Percentiles rank a stretch among this genome's conserved stretches.
phyloP scores from a whole-genome alignment of 1,140 invertebrate species.

The Solenopsis fugax region DNA sequence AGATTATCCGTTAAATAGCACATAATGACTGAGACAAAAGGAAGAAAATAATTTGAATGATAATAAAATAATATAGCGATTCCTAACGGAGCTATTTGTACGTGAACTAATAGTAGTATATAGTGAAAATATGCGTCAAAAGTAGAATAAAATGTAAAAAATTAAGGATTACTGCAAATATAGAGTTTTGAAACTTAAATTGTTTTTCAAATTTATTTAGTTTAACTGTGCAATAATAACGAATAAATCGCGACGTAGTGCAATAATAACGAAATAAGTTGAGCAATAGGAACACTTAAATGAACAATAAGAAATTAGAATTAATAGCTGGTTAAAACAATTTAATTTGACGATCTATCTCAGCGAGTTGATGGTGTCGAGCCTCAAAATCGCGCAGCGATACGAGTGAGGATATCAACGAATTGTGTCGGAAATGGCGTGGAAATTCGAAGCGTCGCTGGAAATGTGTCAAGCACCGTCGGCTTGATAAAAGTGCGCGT shows the following conservation, averaged over 20 bases:
- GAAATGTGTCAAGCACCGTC: constrained; percentile 74
- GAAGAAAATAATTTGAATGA: not conserved
- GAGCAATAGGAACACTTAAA: not conserved
- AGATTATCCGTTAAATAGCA: not conserved
- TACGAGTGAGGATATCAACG: not conserved
- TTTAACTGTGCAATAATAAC: constrained; percentile 10
- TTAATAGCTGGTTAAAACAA: not conserved
- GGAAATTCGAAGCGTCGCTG: constrained; percentile 52
- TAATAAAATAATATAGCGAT: not conserved
- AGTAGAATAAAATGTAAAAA: not conserved
- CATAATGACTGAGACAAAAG: not conserved
- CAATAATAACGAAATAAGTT: not conserved
- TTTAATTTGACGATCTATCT: not conserved
- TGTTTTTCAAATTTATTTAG: not conserved
- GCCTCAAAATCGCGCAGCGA: not conserved
- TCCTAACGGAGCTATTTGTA: not conserved
- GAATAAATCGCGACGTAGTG: not conserved
- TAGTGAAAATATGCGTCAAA: not conserved
- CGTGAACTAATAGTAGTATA: not conserved
- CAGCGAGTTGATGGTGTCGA: not conserved
- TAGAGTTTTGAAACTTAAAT: not conserved
- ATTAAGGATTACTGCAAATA: not conserved
- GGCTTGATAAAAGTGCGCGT: constrained; percentile 73
- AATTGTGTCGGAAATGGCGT: constrained; percentile 17
- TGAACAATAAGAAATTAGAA: not conserved